A percentile compares a stretch with the other conserved stretches of the same genome.
phyloP scores from a whole-genome alignment of 2,113 vertebrate species.

The Dicaeum eximium region DNA sequence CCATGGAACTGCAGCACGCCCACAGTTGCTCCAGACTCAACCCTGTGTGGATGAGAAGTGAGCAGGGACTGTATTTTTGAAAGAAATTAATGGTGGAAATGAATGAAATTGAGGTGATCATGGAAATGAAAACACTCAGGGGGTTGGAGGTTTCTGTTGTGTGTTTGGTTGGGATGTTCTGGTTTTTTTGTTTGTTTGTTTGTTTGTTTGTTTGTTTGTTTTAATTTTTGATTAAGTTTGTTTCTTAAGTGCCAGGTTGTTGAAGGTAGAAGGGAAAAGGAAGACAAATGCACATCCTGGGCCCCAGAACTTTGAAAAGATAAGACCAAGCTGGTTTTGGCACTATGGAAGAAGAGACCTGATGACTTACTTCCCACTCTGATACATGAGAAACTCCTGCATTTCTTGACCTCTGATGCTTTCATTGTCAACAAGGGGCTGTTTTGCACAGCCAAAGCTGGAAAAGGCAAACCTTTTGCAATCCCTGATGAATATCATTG shows the following conservation, averaged over 20 bases:
- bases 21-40: background rate
- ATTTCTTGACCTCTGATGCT: background rate
- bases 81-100: background rate
- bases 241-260: background rate
- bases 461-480: background rate
- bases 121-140: background rate
- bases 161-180: background rate
- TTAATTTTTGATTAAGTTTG: background rate
- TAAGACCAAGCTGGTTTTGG: background rate
- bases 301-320: background rate
- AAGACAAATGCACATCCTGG: background rate
- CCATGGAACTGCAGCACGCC: background rate
- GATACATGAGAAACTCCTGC: background rate
- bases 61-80: background rate
- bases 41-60: background rate
- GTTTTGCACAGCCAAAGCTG: background rate
- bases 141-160: fast-evolving
- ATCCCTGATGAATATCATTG: background rate
- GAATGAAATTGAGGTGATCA: background rate
- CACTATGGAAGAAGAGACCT: background rate
- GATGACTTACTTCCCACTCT: background rate
- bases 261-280: background rate
- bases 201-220: background rate
- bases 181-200: too few relatives aligned
- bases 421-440: background rate